Evolutionary conservation across 2,888 invertebrate species (phyloP), one percentile per base, ranked within the genome.

Genomic region (Hirudinaria manillensis): DNA sequence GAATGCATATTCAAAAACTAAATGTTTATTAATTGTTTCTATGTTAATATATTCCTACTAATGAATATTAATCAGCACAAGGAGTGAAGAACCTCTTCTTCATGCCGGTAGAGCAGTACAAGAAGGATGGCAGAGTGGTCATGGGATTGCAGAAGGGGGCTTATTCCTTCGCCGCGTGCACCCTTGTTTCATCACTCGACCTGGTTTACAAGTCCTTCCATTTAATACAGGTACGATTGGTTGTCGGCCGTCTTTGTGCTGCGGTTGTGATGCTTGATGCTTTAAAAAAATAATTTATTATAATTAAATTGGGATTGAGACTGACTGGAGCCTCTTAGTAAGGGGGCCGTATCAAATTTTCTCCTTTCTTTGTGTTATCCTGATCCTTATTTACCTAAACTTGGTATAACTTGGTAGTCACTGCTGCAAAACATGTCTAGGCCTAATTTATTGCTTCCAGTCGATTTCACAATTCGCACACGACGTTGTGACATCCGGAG

Each of bases 81-180:
- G 99, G 99, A 32, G 90, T 99, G 80, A 89, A 91, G 77, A 97
- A 98, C 87, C 87, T 99, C 78, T 91, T 97, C 84, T 92, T 92
- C 90, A 86, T 96, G 81, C 97, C 96, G 24, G 91, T 96, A 80
- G 93, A 93, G 83, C 96, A 97, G 85, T 95, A 95, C 86, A 91
- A 92, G 82, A 93, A 92, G 83, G 95, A 97, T 86, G 94, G 95
- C 0, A 88, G 92, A 74, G 89, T 93, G 65, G 90, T 92, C 27
- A 88, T 92, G 36, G 92, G 93, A 32, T 84, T 96, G 80, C 92
- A 95, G 84, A 88, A 93, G 80, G 93, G 97, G 75, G 92, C 94
- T 74, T 91, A 92, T 84, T 92, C 93, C 81, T 93, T 94, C 86
- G 91, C 93, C n/a, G 91, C 92, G 6, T 90, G 93, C 76, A 92